Percentiles rank a stretch among this genome's conserved stretches.
Evolutionary conservation across 2,888 invertebrate genomes (phyloP).

Genomic region (Orthonevra nobilis): DNA sequence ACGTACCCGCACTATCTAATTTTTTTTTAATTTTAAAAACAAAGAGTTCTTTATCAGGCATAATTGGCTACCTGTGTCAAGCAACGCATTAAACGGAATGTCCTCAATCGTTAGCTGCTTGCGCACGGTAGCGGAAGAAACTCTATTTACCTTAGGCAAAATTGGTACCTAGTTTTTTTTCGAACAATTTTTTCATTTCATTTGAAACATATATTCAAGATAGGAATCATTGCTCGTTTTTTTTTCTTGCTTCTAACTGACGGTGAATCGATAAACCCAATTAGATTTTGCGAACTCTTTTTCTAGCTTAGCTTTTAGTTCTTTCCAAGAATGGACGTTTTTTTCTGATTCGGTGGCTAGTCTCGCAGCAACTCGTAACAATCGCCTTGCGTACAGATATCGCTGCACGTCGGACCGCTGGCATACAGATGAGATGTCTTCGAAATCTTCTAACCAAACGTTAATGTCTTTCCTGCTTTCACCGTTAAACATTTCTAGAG

Average conservation of each 20-base stretch:
- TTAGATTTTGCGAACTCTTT: constrained; percentile 12
- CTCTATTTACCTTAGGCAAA: constrained; percentile 4
- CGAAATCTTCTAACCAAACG: constrained; percentile 3
- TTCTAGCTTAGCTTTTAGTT: neutral
- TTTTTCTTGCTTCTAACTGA: constrained; percentile 16
- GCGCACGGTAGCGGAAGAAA: constrained; percentile 8
- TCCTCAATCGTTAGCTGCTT: constrained; percentile 4
- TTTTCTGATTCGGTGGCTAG: constrained; percentile 21
- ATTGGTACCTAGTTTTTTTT: neutral
- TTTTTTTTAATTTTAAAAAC: constrained; percentile 6
- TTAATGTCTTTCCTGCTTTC: constrained; percentile 17
- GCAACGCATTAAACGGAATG: neutral
- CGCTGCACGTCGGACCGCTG: constrained; percentile 21
- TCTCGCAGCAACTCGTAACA: constrained; percentile 29
- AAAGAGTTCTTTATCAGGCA: constrained; percentile 8
- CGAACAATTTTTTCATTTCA: constrained; percentile 17
- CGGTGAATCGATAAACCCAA: constrained; percentile 17
- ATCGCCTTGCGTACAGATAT: constrained; percentile 23
- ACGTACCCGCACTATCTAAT: neutral
- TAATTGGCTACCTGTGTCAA: constrained; percentile 28
- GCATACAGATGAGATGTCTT: constrained; percentile 17
- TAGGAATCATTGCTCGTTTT: constrained; percentile 8
- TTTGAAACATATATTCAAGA: constrained; percentile 19
- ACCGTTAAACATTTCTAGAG: constrained; percentile 37
- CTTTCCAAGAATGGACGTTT: constrained; percentile 17